These are phyloP conservation scores for Synchiropus splendidus DNA, from an alignment of 2,113 vertebrate genomes.

Conservation along the genomic window DNA sequence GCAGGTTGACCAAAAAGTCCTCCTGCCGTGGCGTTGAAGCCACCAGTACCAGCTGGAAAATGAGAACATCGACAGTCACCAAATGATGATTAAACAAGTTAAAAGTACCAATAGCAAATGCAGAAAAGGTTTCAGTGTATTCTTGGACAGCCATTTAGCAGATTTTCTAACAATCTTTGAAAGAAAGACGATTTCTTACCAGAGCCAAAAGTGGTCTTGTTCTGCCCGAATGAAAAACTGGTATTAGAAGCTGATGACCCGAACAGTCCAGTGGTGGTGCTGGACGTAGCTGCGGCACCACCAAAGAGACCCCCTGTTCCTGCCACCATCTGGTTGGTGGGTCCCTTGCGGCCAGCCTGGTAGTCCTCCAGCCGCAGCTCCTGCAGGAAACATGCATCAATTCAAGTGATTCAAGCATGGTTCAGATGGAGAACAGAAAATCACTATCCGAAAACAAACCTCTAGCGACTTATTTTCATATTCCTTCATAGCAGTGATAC, in stretches of 20 bases:
- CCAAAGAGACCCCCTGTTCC: slow-evolving; percentile 72
- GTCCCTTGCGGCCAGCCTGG: slow-evolving; percentile 87
- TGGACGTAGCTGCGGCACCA: slow-evolving; percentile 71
- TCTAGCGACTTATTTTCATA: slow-evolving; percentile 80
- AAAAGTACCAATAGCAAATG: not conserved
- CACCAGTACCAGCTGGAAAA: slow-evolving; percentile 58
- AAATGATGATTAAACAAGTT: not conserved
- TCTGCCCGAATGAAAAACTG: slow-evolving; percentile 81
- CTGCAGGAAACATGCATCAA: slow-evolving; percentile 16
- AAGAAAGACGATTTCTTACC: slow-evolving; percentile 60
- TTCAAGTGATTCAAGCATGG: no score
- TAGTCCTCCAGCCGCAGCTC: slow-evolving; percentile 84
- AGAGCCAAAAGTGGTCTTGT: slow-evolving; percentile 82
- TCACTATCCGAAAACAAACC: slow-evolving; percentile 20
- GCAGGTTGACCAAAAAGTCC: slow-evolving; percentile 74
- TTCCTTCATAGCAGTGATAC: slow-evolving; percentile 98
- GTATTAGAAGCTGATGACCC: slow-evolving; percentile 77
- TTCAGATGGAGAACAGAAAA: no score
- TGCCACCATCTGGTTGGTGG: slow-evolving; percentile 79
- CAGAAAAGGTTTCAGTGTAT: no score
- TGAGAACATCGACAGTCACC: not conserved
- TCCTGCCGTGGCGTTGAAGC: slow-evolving; percentile 75
- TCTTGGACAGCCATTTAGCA: no score
- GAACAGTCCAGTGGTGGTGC: slow-evolving; percentile 79
- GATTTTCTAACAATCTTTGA: no score